Evolutionary conservation across 2,888 invertebrate genomes (phyloP).

Genomic region (Clistopyga incitator): DNA sequence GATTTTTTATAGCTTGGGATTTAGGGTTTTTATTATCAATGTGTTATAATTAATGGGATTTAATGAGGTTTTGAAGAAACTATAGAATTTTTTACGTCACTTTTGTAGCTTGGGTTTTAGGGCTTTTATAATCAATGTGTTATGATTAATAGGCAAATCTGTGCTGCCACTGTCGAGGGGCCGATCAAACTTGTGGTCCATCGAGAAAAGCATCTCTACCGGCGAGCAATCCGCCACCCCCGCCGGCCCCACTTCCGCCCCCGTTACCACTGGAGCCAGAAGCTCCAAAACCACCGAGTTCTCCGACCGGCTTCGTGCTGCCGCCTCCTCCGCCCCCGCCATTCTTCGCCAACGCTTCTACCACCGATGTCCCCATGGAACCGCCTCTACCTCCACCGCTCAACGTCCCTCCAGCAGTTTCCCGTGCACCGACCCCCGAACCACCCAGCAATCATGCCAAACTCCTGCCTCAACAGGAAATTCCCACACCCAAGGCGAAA

Average conservation of each 20-base stretch:
- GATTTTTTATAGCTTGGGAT: too few species aligned
- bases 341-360: conserved; percentile 76
- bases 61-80: too few species aligned
- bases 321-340: conserved; percentile 83
- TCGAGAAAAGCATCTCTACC: conserved; percentile 81
- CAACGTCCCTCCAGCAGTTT: conserved; percentile 80
- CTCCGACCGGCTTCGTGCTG: conserved; percentile 70
- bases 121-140: not conserved
- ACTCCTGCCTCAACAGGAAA: conserved; percentile 95
- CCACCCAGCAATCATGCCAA: conserved; percentile 82
- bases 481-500: conserved; percentile 96
- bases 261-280: conserved; percentile 74
- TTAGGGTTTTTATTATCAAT: too few species aligned
- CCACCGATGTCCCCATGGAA: conserved; percentile 76
- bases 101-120: not conserved
- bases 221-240: conserved; percentile 79
- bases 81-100: too few species aligned
- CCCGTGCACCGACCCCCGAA: conserved; percentile 78
- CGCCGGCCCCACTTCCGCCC: conserved; percentile 83
- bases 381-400: conserved; percentile 82
- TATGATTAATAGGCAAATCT: conserved; percentile 81
- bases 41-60: too few species aligned
- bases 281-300: conserved; percentile 80
- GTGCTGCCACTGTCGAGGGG: conserved; percentile 83
- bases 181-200: conserved; percentile 80